Evolutionary conservation across 2,113 vertebrate species (phyloP).

Genomic region (Urocolius indicus): DNA sequence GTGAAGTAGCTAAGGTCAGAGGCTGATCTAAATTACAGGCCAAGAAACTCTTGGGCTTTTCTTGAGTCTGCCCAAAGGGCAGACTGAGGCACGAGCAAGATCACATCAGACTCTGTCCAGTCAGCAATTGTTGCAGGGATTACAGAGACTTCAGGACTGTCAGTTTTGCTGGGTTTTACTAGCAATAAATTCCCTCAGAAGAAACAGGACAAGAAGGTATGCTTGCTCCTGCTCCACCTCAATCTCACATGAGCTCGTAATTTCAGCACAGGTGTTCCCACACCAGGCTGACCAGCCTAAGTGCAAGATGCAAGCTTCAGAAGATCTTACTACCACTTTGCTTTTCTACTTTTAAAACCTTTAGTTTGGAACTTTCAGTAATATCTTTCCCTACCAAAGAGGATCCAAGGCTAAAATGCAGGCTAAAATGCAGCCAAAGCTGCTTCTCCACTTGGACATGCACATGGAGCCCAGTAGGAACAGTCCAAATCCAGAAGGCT

Average conservation of each 20-base stretch:
- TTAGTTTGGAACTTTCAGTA: background rate
- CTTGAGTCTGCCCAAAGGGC: background rate
- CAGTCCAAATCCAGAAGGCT: background rate
- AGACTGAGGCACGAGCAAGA: background rate
- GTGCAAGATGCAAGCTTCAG: background rate
- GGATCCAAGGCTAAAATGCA: background rate
- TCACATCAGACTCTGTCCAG: background rate
- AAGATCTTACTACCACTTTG: background rate
- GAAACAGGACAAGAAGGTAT: background rate
- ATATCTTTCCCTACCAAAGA: background rate
- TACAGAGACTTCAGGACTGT: background rate
- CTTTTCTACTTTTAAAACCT: background rate
- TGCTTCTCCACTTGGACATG: background rate
- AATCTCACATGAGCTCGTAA: accelerated
- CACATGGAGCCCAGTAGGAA: background rate
- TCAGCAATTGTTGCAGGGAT: background rate
- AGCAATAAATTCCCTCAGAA: conserved; percentile 31
- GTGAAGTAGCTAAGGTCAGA: background rate
- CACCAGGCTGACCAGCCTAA: background rate
- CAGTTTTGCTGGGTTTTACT: background rate
- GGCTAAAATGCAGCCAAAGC: background rate
- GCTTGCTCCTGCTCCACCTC: background rate
- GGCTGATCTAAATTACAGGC: background rate
- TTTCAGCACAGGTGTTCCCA: accelerated
- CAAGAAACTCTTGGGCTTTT: background rate